These are phyloP conservation scores for Charina bottae DNA, from an alignment of 2,113 vertebrate species.

Conservation along the genomic window DNA sequence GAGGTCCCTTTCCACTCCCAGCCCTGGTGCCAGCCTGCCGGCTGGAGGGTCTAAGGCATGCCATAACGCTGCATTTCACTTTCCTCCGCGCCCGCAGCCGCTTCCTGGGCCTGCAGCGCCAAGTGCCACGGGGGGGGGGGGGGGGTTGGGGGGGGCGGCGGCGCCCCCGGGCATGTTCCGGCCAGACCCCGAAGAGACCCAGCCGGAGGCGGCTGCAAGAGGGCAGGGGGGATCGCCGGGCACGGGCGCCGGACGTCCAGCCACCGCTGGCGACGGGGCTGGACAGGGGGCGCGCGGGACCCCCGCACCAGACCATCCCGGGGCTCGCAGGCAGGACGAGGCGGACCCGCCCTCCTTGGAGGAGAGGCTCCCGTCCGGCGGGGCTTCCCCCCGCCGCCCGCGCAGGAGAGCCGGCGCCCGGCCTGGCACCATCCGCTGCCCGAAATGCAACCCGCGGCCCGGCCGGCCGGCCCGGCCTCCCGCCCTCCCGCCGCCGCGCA, in stretches of 20 bases:
- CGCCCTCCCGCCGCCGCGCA: slow-evolving; percentile 49
- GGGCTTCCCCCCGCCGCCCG: background rate
- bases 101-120: background rate
- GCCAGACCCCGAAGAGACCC: background rate
- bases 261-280: background rate
- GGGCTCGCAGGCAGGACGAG: background rate
- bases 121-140: fast-evolving
- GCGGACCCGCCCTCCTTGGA: background rate
- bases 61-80: background rate
- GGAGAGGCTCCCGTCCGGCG: background rate
- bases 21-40: background rate
- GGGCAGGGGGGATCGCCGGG: background rate
- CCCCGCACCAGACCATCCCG: background rate
- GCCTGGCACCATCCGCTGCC: background rate
- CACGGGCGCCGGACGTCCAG: background rate
- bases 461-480: too few relatives aligned
- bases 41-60: background rate
- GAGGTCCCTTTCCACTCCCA: background rate
- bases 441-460: background rate
- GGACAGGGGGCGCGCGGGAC: background rate
- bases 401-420: background rate
- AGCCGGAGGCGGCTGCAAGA: background rate
- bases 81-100: background rate
- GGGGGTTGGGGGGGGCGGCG: too few relatives aligned
- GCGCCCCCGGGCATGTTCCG: background rate